These are phyloP conservation scores for Selenia dentaria DNA, from an alignment of 2,888 invertebrate genomes.

Conservation along the genomic window DNA sequence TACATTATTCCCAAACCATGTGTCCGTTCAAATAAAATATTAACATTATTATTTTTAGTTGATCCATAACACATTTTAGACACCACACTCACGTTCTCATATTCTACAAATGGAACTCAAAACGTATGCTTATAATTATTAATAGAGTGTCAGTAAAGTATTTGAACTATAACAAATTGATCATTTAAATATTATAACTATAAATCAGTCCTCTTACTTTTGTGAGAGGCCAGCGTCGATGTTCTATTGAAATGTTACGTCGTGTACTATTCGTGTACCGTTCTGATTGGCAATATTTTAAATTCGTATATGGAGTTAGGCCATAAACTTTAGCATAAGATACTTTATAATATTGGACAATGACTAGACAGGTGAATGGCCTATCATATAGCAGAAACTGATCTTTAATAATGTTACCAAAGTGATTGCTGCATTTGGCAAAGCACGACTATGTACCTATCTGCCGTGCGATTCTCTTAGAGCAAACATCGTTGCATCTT, in stretches of 20 bases:
- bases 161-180: constrained; percentile 25
- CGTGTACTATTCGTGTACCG: background rate
- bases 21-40: no score
- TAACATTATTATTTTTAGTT: no score
- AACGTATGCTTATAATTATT: constrained; percentile 29
- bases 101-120: no score
- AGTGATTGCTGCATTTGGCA: no score
- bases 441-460: no score
- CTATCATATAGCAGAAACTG: constrained; percentile 16
- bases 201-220: constrained; percentile 40
- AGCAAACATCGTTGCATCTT: no score
- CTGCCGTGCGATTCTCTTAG: no score
- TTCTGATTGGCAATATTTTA: constrained; percentile 5
- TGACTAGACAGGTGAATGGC: constrained; percentile 27
- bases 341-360: constrained; percentile 17
- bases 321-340: constrained; percentile 11
- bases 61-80: no score
- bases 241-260: constrained; percentile 31
- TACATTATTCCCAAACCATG: no score
- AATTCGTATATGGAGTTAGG: constrained; percentile 13
- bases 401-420: constrained; percentile 1
- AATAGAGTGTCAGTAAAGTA: constrained; percentile 35
- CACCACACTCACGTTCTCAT: no score
- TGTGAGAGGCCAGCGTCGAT: constrained; percentile 36
- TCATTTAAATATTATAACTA: constrained; percentile 32